Evolutionary conservation across 2,113 vertebrate species (phyloP).

Genomic region (Mesoclemmys tuberculata): DNA sequence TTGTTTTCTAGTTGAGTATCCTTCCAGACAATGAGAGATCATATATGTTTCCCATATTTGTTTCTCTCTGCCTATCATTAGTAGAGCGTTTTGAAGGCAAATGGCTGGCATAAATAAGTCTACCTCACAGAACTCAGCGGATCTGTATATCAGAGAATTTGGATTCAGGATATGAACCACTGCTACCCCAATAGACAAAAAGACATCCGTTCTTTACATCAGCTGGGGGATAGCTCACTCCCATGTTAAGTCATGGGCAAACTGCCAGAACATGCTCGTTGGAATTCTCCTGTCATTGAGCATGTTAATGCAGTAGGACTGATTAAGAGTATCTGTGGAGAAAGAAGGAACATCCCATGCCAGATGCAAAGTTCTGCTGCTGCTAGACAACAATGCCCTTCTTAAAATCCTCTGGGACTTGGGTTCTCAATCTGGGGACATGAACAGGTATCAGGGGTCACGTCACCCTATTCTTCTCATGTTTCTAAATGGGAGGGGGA

Average conservation of each 20-base stretch:
- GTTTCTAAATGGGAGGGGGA: neutral
- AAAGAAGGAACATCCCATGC: neutral
- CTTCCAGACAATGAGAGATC: neutral
- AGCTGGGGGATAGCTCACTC: neutral
- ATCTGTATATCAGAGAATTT: neutral
- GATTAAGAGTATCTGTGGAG: rapidly evolving
- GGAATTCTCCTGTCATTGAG: neutral
- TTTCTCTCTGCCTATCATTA: neutral
- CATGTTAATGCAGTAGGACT: neutral
- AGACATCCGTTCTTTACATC: neutral
- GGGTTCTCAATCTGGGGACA: neutral
- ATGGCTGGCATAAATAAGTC: neutral
- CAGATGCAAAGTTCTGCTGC: neutral
- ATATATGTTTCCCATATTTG: neutral
- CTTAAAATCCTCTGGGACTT: neutral
- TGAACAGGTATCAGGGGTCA: neutral
- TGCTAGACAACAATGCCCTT: neutral
- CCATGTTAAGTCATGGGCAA: neutral
- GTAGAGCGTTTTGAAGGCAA: neutral
- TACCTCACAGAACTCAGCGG: neutral
- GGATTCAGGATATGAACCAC: neutral
- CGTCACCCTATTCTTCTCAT: neutral
- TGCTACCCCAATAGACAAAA: neutral
- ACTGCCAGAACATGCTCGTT: neutral
- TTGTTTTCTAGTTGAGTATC: neutral